Percentiles rank a stretch among this genome's conserved stretches.
Evolutionary conservation across 1,140 invertebrate species (phyloP).

Genomic region (Bombyx mori): ASM3026992v2 NC_085112.1:12168501-12169000

Average conservation of each 20-base stretch:
- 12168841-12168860: slow-evolving; percentile 27
- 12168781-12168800: slow-evolving; percentile 17
- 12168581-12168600: too few species aligned
- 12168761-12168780: slow-evolving; percentile 9
- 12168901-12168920: slow-evolving; percentile 19
- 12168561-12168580: too few species aligned
- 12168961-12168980: background rate
- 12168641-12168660: slow-evolving; percentile 16
- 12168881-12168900: slow-evolving; percentile 19
- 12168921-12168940: slow-evolving; percentile 13
- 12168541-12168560: too few species aligned
- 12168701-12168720: slow-evolving; percentile 7
- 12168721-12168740: slow-evolving; percentile 10
- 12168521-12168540: too few species aligned
- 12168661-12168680: slow-evolving; percentile 16
- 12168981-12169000: too few species aligned
- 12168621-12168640: background rate
- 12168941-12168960: slow-evolving; percentile 10
- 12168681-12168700: slow-evolving; percentile 16
- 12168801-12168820: slow-evolving; percentile 20
- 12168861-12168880: slow-evolving; percentile 29
- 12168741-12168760: slow-evolving; percentile 5
- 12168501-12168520: too few species aligned
- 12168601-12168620: too few species aligned
- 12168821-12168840: slow-evolving; percentile 14